Conservation (phyloP, 1,140 invertebrate species). For the Heterodera schachtii region DNA sequence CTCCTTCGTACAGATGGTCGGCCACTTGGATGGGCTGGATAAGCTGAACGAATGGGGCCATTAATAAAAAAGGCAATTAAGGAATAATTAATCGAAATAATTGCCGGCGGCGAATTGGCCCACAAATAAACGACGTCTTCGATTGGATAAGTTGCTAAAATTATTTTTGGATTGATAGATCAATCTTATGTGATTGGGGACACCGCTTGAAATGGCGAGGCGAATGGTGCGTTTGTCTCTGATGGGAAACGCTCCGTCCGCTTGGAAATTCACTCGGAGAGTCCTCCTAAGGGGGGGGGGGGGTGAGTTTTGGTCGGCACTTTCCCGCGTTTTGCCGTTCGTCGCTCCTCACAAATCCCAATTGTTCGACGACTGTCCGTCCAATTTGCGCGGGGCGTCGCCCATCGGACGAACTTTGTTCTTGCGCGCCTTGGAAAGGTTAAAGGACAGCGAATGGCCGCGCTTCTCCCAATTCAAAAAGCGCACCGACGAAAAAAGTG, state of each 20-base stretch:
- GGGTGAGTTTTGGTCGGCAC: no score
- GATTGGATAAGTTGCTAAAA: constrained; percentile 56
- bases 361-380: constrained; percentile 36
- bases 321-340: constrained; percentile 12
- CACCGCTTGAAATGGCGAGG: constrained; percentile 13
- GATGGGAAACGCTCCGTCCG: constrained; percentile 10
- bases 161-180: background rate
- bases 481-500: constrained; percentile 54
- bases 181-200: background rate
- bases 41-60: background rate
- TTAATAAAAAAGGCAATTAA: background rate
- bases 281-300: background rate
- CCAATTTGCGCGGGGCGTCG: background rate
- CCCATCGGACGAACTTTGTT: constrained; percentile 11
- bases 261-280: constrained; percentile 23
- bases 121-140: constrained; percentile 64
- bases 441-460: no score
- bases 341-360: constrained; percentile 33
- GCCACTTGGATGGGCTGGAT: constrained; percentile 62
- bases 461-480: background rate
- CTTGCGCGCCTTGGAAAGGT: constrained; percentile 10
- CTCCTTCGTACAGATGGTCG: constrained; percentile 41
- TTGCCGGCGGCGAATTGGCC: constrained; percentile 59
- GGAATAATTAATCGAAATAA: background rate
- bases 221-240: constrained; percentile 13